Base-by-base conservation (phyloP, 2,888 invertebrate genomes). In the Papilio gigon region DNA sequence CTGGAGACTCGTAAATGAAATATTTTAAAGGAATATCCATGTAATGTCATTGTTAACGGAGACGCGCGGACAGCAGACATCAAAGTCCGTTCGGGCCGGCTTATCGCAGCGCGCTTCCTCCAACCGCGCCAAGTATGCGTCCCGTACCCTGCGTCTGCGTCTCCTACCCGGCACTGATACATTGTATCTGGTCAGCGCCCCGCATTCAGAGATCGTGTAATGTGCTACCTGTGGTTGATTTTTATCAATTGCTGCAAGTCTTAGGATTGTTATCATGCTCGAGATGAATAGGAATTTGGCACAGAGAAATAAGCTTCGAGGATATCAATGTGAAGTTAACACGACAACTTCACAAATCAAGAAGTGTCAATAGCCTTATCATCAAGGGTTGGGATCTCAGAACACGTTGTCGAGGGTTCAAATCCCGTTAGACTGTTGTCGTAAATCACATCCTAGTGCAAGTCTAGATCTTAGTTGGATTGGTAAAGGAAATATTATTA, bases 91-190 rank as follows among this genome's bases (percentile, higher is more conserved):
- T 89, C 80, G 84, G 85, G 84, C 82, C 84, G 86, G 90, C 90
- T 91, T 91, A 91, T 91, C 91, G 85, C 86, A 85, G 87, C 82
- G 88, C 90, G 89, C 89, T 90, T 90, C 89, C 89, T 80, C 77
- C 80, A 80, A 78, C 78, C 81, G 83, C 84, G 81, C 81, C 87
- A 87, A 88, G 84, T 88, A 85, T 90, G 88, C 90, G 84, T 85
- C 89, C 83, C 76, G 22, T 47, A 47, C 47, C 22, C 47, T 47
- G 47, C 47, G 22, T 80, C 81, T 73, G 79, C 77, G 78, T 72
- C 74, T 68, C 70, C 73, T n/a, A 53, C 42, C 62, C 44, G 30
- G 63, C 65, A 63, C 60, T 65, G 68, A 66, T 42, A 42, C 58
- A 64, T 65, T 63, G 33, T 70, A 65, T 65, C 69, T 58, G 69